Conservation (phyloP, 1,140 invertebrate genomes). For the Macrostomum lignano region DNA sequence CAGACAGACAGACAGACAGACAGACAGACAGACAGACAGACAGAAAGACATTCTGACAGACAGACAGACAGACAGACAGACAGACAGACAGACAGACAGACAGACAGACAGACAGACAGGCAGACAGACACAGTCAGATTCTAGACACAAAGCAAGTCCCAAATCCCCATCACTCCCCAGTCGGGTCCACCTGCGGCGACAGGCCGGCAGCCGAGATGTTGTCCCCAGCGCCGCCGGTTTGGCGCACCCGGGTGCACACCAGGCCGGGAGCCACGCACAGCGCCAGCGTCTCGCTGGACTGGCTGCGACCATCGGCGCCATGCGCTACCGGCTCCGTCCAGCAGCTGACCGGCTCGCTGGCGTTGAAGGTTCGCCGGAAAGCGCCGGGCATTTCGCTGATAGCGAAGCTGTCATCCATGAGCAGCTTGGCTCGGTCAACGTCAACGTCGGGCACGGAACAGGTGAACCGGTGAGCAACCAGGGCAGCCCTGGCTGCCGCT, state of each 20-base stretch:
- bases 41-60: too few relatives aligned
- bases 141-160: too few relatives aligned
- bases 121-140: too few relatives aligned
- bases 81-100: too few relatives aligned
- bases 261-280: slow-evolving; percentile 54
- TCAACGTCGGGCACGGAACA: slow-evolving; percentile 45
- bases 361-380: slow-evolving; percentile 36
- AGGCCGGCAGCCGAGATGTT: slow-evolving; percentile 58
- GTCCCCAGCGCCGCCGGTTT: slow-evolving; percentile 57
- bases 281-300: slow-evolving; percentile 34
- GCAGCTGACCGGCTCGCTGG: slow-evolving; percentile 41
- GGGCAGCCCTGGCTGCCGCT: too few relatives aligned
- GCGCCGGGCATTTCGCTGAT: slow-evolving; percentile 31
- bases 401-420: slow-evolving; percentile 57
- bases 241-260: slow-evolving; percentile 47
- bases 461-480: slow-evolving; percentile 53
- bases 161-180: too few relatives aligned
- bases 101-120: too few relatives aligned
- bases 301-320: too few relatives aligned
- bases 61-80: too few relatives aligned
- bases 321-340: too few relatives aligned
- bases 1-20: too few relatives aligned
- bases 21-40: too few relatives aligned
- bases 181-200: slow-evolving; percentile 36
- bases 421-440: slow-evolving; percentile 37